These are phyloP conservation scores for Paracanthobrama guichenoti DNA, from an alignment of 2,113 vertebrate genomes.

Conservation along the genomic window DNA sequence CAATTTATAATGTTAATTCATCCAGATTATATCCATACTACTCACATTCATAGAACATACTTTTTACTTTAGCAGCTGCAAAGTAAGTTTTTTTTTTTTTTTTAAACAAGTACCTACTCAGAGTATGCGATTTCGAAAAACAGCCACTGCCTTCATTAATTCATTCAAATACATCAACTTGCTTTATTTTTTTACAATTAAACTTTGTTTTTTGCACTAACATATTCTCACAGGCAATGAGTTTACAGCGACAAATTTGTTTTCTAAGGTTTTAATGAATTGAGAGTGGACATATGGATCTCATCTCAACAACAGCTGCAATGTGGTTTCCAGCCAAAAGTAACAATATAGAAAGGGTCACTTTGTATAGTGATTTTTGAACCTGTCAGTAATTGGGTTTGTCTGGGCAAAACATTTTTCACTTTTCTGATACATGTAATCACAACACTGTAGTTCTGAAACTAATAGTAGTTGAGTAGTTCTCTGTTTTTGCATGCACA, in stretches of 20 bases:
- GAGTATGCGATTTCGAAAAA: too few species aligned
- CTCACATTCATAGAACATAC: too few species aligned
- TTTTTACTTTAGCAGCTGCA: too few species aligned
- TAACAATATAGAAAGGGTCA: conserved; percentile 64
- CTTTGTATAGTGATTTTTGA: conserved; percentile 25
- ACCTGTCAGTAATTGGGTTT: neutral
- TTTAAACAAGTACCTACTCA: too few species aligned
- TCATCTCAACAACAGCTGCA: conserved; percentile 59
- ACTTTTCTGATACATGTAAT: too few species aligned
- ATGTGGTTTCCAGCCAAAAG: conserved; percentile 57
- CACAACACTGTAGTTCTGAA: too few species aligned
- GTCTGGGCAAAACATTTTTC: neutral
- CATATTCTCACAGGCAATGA: neutral
- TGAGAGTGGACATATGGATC: conserved; percentile 61
- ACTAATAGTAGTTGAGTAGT: too few species aligned
- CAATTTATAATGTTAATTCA: too few species aligned
- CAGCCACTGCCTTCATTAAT: too few species aligned
- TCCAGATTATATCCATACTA: too few species aligned
- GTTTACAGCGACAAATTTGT: neutral
- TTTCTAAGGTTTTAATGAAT: conserved; percentile 58
- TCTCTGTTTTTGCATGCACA: too few species aligned
- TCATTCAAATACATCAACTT: neutral
- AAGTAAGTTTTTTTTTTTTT: too few species aligned
- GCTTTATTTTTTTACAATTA: neutral
- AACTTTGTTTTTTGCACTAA: neutral